Evolutionary conservation across 2,113 vertebrate species (phyloP).

Genomic region (Zapornia atra): DNA sequence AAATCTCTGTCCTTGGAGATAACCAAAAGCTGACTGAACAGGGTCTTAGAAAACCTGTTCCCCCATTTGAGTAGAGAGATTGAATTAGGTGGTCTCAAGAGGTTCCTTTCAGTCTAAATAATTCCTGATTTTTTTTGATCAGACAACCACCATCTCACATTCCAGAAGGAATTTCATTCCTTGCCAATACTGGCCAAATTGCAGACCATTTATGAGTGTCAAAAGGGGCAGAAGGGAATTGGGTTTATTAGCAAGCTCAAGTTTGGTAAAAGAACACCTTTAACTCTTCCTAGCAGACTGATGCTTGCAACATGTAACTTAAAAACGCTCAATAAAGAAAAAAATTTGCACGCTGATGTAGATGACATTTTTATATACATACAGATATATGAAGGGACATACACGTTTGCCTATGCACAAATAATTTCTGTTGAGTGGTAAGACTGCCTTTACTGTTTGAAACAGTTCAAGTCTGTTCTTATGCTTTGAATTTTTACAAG

Average conservation of each 20-base stretch:
- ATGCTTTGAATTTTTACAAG: background rate
- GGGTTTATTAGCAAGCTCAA: background rate
- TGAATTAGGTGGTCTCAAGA: background rate
- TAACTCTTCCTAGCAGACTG: background rate
- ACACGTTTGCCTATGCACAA: background rate
- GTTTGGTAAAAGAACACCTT: background rate
- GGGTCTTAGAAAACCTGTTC: background rate
- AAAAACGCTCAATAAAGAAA: background rate
- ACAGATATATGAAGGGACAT: background rate
- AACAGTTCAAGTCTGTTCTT: background rate
- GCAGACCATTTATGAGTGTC: background rate
- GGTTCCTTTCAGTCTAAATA: background rate
- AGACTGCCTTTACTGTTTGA: background rate
- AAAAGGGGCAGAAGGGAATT: background rate
- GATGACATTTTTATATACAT: background rate
- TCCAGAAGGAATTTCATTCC: background rate
- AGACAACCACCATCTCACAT: background rate
- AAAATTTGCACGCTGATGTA: background rate
- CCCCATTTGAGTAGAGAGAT: background rate
- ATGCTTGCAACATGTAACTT: background rate
- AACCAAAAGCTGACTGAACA: background rate
- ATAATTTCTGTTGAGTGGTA: background rate
- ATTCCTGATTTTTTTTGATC: background rate
- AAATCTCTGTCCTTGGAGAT: background rate
- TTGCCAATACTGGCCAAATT: background rate